Evolutionary conservation across 2,797 vertebrate species (phyloP).

Genomic region (Passerculus sandwichensis): DNA sequence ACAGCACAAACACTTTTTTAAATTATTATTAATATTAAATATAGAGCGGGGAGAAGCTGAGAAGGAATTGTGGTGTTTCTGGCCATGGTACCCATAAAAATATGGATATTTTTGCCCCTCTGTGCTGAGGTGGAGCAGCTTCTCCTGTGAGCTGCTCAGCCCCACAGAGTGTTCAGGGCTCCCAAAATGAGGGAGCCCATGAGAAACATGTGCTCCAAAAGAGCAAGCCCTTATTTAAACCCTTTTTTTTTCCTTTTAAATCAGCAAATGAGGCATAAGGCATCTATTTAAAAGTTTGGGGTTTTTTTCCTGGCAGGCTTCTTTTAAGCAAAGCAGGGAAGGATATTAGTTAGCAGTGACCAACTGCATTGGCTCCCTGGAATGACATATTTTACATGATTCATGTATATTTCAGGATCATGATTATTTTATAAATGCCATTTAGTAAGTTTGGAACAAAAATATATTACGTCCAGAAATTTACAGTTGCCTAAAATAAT

Average conservation of each 20-base stretch:
- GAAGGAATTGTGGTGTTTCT: neutral
- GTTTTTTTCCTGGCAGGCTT: neutral
- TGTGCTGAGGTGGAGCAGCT: neutral
- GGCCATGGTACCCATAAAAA: neutral
- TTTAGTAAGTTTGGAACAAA: constrained; percentile 70
- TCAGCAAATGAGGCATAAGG: neutral
- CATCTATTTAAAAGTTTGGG: neutral
- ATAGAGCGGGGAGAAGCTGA: neutral
- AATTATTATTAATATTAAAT: neutral
- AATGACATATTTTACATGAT: constrained; percentile 75
- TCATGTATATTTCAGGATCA: constrained; percentile 78
- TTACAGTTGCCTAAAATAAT: constrained; percentile 80
- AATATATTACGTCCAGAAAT: constrained; percentile 73
- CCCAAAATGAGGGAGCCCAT: neutral
- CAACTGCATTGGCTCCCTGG: constrained; percentile 60
- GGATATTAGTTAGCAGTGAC: constrained; percentile 62
- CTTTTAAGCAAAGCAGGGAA: constrained; percentile 65
- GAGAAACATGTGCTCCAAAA: neutral
- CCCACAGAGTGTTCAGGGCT: neutral
- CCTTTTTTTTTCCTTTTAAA: neutral
- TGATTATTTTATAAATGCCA: constrained; percentile 84
- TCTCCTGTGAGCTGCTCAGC: constrained; percentile 30
- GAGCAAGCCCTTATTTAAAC: constrained; percentile 42
- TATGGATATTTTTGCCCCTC: neutral
- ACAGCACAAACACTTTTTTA: neutral